Conservation (phyloP, 1,140 invertebrate genomes). For the Bursaphelenchus mucronatus region DNA sequence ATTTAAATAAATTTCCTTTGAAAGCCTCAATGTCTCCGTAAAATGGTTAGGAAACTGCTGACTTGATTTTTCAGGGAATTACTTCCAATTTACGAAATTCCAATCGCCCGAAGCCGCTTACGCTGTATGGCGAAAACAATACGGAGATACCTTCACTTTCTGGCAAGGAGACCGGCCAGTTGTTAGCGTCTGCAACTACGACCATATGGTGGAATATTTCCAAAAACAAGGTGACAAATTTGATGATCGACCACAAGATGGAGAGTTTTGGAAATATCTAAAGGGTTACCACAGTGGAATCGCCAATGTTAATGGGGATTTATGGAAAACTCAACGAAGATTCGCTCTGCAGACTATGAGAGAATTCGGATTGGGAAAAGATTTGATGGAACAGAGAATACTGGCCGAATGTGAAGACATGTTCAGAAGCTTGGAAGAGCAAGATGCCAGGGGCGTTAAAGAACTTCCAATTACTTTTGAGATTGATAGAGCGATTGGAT, state of each 20-base stretch:
- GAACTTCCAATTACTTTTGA: too few species aligned
- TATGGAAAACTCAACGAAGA: slow-evolving; percentile 25
- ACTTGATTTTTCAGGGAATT: background rate
- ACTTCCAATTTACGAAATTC: slow-evolving; percentile 2
- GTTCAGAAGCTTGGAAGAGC: slow-evolving; percentile 22
- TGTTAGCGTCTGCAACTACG: slow-evolving; percentile 28
- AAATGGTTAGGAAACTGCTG: too few species aligned
- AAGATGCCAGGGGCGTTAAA: background rate
- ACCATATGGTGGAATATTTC: slow-evolving; percentile 26
- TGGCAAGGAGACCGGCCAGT: slow-evolving; percentile 30
- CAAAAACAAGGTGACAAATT: slow-evolving; percentile 30
- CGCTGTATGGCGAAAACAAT: slow-evolving; percentile 26
- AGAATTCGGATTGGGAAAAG: slow-evolving; percentile 30
- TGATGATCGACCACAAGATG: slow-evolving; percentile 25
- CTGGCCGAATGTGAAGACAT: background rate
- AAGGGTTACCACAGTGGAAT: slow-evolving; percentile 15
- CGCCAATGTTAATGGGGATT: slow-evolving; percentile 32
- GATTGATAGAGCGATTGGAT: too few species aligned
- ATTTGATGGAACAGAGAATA: slow-evolving; percentile 24
- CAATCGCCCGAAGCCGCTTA: slow-evolving; percentile 24
- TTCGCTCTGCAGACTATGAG: slow-evolving; percentile 31
- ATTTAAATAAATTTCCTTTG: too few species aligned
- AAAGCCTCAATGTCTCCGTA: too few species aligned
- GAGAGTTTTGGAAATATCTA: slow-evolving; percentile 17
- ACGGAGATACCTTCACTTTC: slow-evolving; percentile 32